These are phyloP conservation scores for Chloropsis hardwickii DNA, from an alignment of 2,113 vertebrate genomes.

Conservation along the genomic window DNA sequence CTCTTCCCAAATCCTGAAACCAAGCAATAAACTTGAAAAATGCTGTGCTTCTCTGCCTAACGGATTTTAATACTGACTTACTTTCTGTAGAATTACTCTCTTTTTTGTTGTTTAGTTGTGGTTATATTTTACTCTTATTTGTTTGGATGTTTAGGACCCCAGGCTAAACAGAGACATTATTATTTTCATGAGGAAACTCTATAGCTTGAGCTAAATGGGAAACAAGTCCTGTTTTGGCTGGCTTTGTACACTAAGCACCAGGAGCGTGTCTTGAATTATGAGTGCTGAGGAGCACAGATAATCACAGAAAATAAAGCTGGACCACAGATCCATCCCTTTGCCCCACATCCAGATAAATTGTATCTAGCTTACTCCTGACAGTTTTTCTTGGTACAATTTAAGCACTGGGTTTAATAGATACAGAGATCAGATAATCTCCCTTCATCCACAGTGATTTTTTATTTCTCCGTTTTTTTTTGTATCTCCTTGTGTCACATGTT, in stretches of 20 bases:
- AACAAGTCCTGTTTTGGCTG: neutral
- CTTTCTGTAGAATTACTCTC: neutral
- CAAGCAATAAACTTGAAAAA: constrained; percentile 53
- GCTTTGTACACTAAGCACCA: neutral
- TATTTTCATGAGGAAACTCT: neutral
- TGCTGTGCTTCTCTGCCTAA: constrained; percentile 7
- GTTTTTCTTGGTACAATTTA: neutral
- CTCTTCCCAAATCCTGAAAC: constrained; percentile 50
- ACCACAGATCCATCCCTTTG: neutral
- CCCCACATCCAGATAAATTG: neutral
- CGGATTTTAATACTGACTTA: constrained; percentile 28
- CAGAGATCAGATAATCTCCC: neutral
- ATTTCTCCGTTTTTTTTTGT: neutral
- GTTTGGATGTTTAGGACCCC: neutral
- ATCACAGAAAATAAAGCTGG: neutral
- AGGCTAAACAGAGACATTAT: neutral
- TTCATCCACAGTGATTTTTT: neutral
- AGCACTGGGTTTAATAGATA: neutral
- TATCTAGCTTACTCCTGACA: neutral
- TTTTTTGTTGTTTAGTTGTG: neutral
- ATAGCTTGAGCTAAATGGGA: neutral
- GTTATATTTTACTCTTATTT: neutral
- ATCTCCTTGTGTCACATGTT: neutral
- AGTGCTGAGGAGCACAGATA: neutral
- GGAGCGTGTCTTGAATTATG: neutral